Percentiles rank a stretch among this genome's conserved stretches.
phyloP scores from a whole-genome alignment of 30 jellyfish, hydroid and myxozoan genomes.

The Aurelia sp. region DNA sequence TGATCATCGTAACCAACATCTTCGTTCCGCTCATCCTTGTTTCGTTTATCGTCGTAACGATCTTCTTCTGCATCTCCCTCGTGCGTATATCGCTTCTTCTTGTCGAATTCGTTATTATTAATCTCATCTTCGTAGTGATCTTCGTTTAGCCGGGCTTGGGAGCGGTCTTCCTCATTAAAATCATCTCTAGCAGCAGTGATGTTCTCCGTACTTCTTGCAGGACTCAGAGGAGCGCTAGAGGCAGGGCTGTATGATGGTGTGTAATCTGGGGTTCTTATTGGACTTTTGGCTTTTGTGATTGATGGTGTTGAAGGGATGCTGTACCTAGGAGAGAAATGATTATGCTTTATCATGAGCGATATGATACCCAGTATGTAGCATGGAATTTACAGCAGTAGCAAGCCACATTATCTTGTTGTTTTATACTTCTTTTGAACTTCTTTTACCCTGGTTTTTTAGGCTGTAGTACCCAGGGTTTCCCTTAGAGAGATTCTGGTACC shows the following conservation, averaged over 20 bases:
- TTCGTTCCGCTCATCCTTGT: conserved; percentile 8
- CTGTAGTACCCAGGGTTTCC: too few species aligned
- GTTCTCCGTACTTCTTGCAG: conserved; percentile 36
- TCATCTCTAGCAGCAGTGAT: neutral
- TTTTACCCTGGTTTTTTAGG: too few species aligned
- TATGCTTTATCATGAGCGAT: neutral
- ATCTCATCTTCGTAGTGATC: neutral
- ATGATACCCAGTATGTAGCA: neutral
- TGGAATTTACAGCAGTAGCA: neutral
- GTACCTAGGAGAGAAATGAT: neutral
- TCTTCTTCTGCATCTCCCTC: conserved; percentile 11
- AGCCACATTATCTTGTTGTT: neutral
- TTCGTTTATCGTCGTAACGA: neutral
- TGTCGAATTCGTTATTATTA: neutral
- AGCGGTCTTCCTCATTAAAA: neutral
- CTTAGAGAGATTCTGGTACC: too few species aligned
- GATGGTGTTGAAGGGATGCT: conserved; percentile 49
- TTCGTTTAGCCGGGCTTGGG: conserved; percentile 3
- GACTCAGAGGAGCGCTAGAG: conserved; percentile 51
- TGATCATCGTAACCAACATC: neutral
- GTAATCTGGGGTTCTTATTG: conserved; percentile 13
- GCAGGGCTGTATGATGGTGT: conserved; percentile 60
- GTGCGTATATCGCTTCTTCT: neutral
- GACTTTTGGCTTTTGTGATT: neutral
- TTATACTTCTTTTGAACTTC: too few species aligned